Evolutionary conservation across 2,888 invertebrate species (phyloP).

Genomic region (Achlya flavicornis): DNA sequence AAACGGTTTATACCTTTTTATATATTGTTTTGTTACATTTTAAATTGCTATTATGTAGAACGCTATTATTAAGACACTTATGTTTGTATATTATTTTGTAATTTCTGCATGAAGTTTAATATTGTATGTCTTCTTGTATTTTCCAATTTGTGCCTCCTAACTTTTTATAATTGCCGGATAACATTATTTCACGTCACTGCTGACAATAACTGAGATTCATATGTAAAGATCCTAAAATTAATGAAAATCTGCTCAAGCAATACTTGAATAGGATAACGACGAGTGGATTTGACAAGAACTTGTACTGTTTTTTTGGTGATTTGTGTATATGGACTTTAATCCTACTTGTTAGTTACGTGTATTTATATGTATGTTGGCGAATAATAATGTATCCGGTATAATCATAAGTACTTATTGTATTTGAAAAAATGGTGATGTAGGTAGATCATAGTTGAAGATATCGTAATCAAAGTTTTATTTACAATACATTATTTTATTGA

Average conservation of each 20-base stretch:
- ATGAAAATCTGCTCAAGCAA: no score
- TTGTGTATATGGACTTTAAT: no score
- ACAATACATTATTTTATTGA: slow-evolving; percentile 5
- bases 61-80: neutral
- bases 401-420: neutral
- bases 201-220: neutral
- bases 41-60: no score
- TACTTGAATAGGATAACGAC: no score
- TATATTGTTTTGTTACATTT: neutral
- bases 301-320: no score
- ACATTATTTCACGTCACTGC: slow-evolving; percentile 4
- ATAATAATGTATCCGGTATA: neutral
- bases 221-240: no score
- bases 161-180: neutral
- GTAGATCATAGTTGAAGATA: neutral
- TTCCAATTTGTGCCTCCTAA: neutral
- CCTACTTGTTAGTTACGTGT: no score
- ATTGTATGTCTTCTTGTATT: no score
- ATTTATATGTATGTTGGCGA: neutral
- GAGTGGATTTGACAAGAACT: no score
- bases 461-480: neutral
- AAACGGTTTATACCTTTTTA: neutral
- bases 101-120: no score
- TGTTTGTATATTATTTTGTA: neutral
- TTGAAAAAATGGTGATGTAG: neutral